Evolutionary conservation across 2,797 vertebrate genomes (phyloP).

Genomic region (Pantherophis vulpinus): DNA sequence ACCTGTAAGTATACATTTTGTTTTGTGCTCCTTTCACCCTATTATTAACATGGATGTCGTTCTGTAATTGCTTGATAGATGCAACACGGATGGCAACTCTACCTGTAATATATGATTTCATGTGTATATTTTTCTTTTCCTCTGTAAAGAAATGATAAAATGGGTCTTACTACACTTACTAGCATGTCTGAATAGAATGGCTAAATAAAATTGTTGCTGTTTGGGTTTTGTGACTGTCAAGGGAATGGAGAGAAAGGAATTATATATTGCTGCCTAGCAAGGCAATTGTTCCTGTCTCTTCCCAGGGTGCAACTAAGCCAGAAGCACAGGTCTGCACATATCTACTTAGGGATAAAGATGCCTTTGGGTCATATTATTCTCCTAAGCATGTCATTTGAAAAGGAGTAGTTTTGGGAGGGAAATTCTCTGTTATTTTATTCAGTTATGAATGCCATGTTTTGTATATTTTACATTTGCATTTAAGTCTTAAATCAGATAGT

Average conservation of each 20-base stretch:
- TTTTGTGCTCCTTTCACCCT: background rate
- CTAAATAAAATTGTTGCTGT: background rate
- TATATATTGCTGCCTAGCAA: background rate
- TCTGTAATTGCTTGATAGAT: background rate
- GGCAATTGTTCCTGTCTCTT: background rate
- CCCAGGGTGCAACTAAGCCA: background rate
- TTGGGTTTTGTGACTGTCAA: slow-evolving; percentile 22
- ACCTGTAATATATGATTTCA: background rate
- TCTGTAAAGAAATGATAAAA: background rate
- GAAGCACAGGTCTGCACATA: background rate
- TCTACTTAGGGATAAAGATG: background rate
- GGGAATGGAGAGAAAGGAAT: background rate
- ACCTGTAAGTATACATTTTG: slow-evolving; percentile 77
- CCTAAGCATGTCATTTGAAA: background rate
- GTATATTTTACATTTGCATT: background rate
- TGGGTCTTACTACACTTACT: background rate
- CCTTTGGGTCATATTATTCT: background rate
- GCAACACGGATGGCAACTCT: background rate
- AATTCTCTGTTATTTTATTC: background rate
- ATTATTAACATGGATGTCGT: background rate
- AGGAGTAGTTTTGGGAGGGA: background rate
- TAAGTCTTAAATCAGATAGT: background rate
- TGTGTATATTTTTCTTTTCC: background rate
- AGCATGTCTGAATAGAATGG: background rate
- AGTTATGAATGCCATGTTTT: background rate